Evolutionary conservation across 2,113 vertebrate genomes (phyloP), one percentile per base, ranked within the genome.

Genomic region (Ammodytes dubius): DNA sequence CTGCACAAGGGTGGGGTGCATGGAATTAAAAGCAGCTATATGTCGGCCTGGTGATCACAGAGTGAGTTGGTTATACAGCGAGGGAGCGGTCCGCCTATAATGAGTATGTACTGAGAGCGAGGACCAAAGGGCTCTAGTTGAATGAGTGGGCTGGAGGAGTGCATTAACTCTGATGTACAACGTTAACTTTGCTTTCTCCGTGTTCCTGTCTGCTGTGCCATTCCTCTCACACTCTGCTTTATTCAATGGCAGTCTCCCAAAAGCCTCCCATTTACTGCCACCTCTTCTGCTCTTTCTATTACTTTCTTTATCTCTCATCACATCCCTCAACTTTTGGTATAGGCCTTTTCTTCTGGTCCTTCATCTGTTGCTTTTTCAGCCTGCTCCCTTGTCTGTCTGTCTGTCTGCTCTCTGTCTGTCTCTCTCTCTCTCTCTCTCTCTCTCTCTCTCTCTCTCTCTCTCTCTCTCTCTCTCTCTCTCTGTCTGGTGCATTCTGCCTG

Each of bases 21-120:
- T 75, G 2, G 63, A 89, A 91, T 86, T 88, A 89, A 88, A 79
- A 74, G 82, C 86, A 70, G 74, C 88, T 84, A 87, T 87, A 87
- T 72, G 88, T 73, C 77, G 70, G 66, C 79, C 79, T 65, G 89
- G 81, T 91, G 90, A 91, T 93, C 88, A 89, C 80, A 73, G 74
- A 53, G 65, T 67, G 60, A 49, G 73, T 85, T 58, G 49, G 78
- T 75, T 86, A 11, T 63, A 70, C 60, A 65, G 79, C 6, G 9
- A 88, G 83, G 88, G 90, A 92, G 92, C 39, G 83, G 90, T 11
- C 72, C 1, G 7, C 53, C 11, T 60, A 75, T 91, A 91, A 93
- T 90, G 85, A 93, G 83, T 80, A 89, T 69, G 83, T 87, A 84
- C 69, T 7, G 45, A 57, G 76, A 74, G 67, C 61, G n/a, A 11